phyloP scores from a whole-genome alignment of 2,113 vertebrate species.

The Oenanthe melanoleuca region DNA sequence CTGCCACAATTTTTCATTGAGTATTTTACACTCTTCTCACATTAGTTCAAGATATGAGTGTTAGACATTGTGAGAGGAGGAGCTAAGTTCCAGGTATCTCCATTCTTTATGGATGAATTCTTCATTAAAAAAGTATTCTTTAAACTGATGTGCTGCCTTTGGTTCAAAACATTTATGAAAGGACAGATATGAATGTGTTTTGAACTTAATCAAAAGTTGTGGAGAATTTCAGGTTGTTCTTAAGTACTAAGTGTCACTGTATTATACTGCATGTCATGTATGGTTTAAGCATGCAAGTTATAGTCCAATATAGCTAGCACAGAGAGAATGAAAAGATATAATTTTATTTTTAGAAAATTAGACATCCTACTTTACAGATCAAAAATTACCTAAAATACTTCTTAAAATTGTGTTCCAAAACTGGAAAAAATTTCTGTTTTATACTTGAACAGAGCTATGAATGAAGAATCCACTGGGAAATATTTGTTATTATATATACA shows the following conservation, averaged over 20 bases:
- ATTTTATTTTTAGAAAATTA: background rate
- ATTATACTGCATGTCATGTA: background rate
- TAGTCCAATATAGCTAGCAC: background rate
- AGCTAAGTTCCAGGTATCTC: background rate
- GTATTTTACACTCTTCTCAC: background rate
- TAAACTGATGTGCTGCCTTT: background rate
- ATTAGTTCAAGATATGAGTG: background rate
- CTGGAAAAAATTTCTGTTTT: background rate
- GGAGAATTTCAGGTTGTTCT: background rate
- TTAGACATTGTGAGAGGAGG: background rate
- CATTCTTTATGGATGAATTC: background rate
- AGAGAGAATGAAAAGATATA: background rate
- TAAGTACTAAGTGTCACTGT: background rate
- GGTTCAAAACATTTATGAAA: background rate
- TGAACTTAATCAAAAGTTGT: background rate
- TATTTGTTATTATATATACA: background rate
- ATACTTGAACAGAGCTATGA: background rate
- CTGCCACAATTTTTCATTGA: background rate
- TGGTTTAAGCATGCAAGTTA: background rate
- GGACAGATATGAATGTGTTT: background rate
- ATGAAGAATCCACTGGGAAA: background rate
- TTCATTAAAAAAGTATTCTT: background rate
- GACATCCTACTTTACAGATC: background rate
- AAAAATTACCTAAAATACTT: background rate
- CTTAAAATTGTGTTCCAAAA: background rate